These are phyloP conservation scores for Calcarius lapponicus DNA, from an alignment of 2,797 vertebrate genomes.

Conservation along the genomic window DNA sequence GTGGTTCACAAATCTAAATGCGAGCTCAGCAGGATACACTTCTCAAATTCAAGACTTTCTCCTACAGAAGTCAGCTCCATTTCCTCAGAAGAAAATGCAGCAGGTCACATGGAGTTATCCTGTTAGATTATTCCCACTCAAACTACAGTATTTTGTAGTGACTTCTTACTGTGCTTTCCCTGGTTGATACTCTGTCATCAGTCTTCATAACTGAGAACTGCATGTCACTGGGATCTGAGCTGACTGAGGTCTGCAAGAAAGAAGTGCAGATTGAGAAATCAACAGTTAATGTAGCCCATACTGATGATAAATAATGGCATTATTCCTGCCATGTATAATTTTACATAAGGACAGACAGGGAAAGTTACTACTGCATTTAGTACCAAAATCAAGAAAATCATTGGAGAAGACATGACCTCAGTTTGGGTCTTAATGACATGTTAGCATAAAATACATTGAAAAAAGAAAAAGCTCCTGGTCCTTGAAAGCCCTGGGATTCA, in stretches of 20 bases:
- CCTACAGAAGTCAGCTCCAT: background rate
- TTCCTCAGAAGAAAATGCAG: background rate
- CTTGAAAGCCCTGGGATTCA: background rate
- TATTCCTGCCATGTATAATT: background rate
- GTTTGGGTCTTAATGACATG: background rate
- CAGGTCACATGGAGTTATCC: background rate
- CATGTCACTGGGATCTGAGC: slow-evolving; percentile 87
- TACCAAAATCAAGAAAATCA: background rate
- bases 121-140: background rate
- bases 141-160: background rate
- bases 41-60: background rate
- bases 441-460: background rate
- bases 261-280: background rate
- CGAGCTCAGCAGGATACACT: background rate
- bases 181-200: slow-evolving; percentile 83
- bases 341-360: background rate
- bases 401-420: background rate
- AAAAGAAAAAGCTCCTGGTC: background rate
- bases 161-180: slow-evolving; percentile 88
- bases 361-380: background rate
- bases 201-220: slow-evolving; percentile 93
- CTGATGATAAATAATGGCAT: background rate
- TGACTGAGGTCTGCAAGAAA: slow-evolving; percentile 81
- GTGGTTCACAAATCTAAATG: background rate
- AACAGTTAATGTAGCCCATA: background rate